These are phyloP conservation scores for Salvelinus fontinalis DNA, from an alignment of 2,113 vertebrate species.

Conservation along the genomic window DNA sequence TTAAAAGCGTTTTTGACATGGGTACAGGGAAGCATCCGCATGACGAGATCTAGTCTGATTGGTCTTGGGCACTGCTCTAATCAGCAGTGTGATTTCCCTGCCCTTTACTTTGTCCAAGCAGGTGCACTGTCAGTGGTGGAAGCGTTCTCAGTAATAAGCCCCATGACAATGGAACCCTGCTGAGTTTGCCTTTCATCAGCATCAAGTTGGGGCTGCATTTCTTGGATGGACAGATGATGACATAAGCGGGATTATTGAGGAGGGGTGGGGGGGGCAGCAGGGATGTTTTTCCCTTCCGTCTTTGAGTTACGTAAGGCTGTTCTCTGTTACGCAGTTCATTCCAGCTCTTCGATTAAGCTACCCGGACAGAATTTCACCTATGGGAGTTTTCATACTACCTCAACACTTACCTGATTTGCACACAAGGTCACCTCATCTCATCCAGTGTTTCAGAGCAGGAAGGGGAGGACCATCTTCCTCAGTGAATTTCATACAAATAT, in stretches of 20 bases:
- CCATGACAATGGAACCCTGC: too few relatives aligned
- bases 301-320: conserved; percentile 48
- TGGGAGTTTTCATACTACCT: conserved; percentile 60
- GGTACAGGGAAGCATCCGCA: not conserved
- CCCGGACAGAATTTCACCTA: conserved; percentile 27
- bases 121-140: too few relatives aligned
- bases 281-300: conserved; percentile 33
- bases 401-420: conserved; percentile 53
- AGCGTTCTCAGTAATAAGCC: too few relatives aligned
- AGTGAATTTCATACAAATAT: too few relatives aligned
- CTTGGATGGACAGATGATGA: conserved; percentile 42
- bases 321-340: conserved; percentile 34
- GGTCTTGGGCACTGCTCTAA: not conserved
- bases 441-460: conserved; percentile 11
- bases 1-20: not conserved
- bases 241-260: not conserved
- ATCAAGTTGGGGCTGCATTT: too few relatives aligned
- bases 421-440: conserved; percentile 63
- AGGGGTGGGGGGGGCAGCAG: conserved; percentile 10
- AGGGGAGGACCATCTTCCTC: too few relatives aligned
- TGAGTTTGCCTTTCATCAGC: too few relatives aligned
- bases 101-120: too few relatives aligned
- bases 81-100: too few relatives aligned
- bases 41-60: not conserved
- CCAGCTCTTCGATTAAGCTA: conserved; percentile 26